These are phyloP conservation scores for Fratercula arctica DNA, from an alignment of 2,797 vertebrate genomes.

Conservation along the genomic window DNA sequence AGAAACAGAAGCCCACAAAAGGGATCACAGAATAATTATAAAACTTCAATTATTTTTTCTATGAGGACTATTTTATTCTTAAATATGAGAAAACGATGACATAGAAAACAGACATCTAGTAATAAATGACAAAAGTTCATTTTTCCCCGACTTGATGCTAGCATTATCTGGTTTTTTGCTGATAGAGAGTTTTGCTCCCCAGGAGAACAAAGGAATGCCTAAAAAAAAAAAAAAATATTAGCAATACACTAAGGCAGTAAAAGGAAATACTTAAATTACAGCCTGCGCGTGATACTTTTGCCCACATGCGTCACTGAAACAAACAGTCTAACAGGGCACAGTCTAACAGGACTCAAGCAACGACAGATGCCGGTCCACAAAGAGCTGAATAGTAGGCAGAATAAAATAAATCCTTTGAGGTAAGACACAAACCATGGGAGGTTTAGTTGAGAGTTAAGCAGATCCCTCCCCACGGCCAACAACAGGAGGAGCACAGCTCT, in stretches of 20 bases:
- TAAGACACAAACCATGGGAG: neutral
- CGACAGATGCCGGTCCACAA: fast-evolving
- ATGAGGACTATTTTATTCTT: neutral
- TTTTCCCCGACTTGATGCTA: neutral
- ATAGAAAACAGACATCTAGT: neutral
- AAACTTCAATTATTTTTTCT: neutral
- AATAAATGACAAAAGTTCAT: neutral
- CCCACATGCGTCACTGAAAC: neutral
- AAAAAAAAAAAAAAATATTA: neutral
- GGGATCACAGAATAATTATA: neutral
- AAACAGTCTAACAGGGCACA: neutral
- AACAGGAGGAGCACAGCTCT: neutral
- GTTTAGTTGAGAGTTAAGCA: neutral
- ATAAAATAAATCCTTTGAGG: neutral
- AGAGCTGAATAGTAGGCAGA: neutral
- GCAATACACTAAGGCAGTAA: neutral
- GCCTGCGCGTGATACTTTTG: neutral
- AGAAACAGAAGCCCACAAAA: neutral
- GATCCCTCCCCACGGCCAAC: neutral
- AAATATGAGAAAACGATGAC: neutral
- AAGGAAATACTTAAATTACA: neutral
- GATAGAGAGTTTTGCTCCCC: neutral
- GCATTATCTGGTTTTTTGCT: neutral
- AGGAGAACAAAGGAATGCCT: neutral
- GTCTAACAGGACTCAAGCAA: neutral